A percentile compares a stretch with the other conserved stretches of the same genome.
Evolutionary conservation across 2,113 vertebrate genomes (phyloP).

Genomic region (rabbit (Oryctolagus cuniculus)): mOryCun1.1 NC_091450.1:28966001-28966500

Average conservation of each 20-base stretch:
- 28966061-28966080: no score
- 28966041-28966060: no score
- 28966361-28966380: slow-evolving; percentile 79
- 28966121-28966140: no score
- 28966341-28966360: background rate
- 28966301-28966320: background rate
- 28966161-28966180: no score
- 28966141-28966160: no score
- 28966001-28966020: no score
- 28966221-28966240: background rate
- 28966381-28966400: slow-evolving; percentile 69
- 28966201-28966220: background rate
- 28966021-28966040: no score
- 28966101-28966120: no score
- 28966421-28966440: slow-evolving; percentile 74
- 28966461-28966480: slow-evolving; percentile 72
- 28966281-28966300: background rate
- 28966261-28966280: background rate
- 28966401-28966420: slow-evolving; percentile 82
- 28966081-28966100: no score
- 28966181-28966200: background rate
- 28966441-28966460: slow-evolving; percentile 66
- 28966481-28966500: slow-evolving; percentile 79
- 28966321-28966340: background rate
- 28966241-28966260: background rate